Evolutionary conservation across 2,113 vertebrate species (phyloP).

Genomic region (Procapra przewalskii): DNA sequence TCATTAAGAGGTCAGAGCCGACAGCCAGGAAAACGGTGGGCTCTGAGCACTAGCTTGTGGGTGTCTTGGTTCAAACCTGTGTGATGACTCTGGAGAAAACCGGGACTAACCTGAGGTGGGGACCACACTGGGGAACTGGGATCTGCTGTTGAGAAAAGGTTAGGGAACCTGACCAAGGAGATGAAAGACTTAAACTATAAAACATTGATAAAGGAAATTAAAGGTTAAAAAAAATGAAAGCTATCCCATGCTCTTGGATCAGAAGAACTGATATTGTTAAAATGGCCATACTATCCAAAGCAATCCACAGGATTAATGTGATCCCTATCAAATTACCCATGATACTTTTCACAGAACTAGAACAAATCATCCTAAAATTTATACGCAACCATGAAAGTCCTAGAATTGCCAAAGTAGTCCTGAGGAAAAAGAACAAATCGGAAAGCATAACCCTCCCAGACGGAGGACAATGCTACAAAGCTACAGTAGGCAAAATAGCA

Average conservation of each 20-base stretch:
- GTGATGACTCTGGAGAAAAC: not conserved
- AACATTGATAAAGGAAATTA: not conserved
- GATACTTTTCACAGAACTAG: not conserved
- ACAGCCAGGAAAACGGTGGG: not conserved
- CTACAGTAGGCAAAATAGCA: not conserved
- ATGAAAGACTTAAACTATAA: not conserved
- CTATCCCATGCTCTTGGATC: too few species aligned
- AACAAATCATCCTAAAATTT: not conserved
- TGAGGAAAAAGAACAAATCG: not conserved
- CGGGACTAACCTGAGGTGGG: not conserved
- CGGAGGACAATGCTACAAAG: not conserved
- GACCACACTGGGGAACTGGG: not conserved
- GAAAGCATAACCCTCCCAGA: not conserved
- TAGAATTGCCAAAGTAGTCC: not conserved
- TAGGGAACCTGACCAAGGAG: not conserved
- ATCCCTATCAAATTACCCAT: not conserved
- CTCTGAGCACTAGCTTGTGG: accelerated
- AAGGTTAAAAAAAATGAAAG: not conserved
- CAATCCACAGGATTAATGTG: not conserved
- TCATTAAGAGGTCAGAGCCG: accelerated
- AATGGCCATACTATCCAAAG: not conserved
- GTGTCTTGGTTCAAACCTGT: not conserved
- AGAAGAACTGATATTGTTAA: not conserved
- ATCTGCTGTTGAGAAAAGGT: not conserved
- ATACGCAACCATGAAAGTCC: not conserved